Percentiles rank a stretch among this genome's conserved stretches.
phyloP scores from a whole-genome alignment of 2,113 vertebrate genomes.

The Phrynocephalus versicolor region DNA sequence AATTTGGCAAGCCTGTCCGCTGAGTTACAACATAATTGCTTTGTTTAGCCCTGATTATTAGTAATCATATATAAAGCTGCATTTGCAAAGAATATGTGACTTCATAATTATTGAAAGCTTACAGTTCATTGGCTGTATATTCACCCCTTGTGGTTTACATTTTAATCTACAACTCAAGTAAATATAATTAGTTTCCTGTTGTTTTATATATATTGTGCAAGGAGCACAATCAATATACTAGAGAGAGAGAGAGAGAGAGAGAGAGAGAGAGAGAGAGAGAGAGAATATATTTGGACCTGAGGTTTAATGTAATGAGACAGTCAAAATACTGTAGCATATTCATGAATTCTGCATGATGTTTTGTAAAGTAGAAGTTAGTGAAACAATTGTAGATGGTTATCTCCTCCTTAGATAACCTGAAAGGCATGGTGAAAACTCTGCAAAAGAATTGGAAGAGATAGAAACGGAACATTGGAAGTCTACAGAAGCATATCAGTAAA shows the following conservation, averaged over 20 bases:
- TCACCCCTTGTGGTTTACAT: background rate
- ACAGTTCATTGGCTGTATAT: slow-evolving; percentile 10
- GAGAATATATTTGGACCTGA: background rate
- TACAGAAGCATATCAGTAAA: slow-evolving; percentile 15
- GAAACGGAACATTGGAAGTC: slow-evolving; percentile 26
- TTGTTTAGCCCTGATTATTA: slow-evolving; percentile 45
- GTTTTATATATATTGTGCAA: too few species aligned
- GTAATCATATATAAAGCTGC: slow-evolving; percentile 27
- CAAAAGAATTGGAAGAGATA: slow-evolving; percentile 51
- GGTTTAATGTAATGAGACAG: slow-evolving; percentile 12
- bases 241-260: too few species aligned
- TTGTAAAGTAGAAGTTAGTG: background rate
- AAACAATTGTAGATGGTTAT: slow-evolving; percentile 45
- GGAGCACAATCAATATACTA: too few species aligned
- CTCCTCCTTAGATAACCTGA: slow-evolving; percentile 39
- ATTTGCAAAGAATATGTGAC: background rate
- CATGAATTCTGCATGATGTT: slow-evolving; percentile 41
- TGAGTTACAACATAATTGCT: slow-evolving; percentile 40
- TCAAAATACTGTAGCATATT: slow-evolving; percentile 56
- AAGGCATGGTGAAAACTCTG: background rate
- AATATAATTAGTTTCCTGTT: too few species aligned
- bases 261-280: too few species aligned
- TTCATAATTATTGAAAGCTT: slow-evolving; percentile 18
- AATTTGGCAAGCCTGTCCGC: slow-evolving; percentile 7
- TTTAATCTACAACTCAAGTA: too few species aligned